Base-by-base conservation (phyloP, 1,140 invertebrate genomes). In the Ctenoplectra terminalis region DNA sequence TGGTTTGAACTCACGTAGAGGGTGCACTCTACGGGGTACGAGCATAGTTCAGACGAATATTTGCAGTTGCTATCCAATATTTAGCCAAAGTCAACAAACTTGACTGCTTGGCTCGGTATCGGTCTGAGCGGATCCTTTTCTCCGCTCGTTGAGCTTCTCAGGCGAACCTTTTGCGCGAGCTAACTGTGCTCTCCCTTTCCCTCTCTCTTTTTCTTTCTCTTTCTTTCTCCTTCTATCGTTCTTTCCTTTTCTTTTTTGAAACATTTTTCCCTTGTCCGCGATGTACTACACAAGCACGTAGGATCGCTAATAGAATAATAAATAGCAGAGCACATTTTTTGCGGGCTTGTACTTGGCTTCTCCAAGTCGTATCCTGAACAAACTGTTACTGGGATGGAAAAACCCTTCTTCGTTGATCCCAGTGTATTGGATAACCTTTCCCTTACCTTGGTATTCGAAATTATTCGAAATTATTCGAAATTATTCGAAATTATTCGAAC, bases 261-360 rank as follows among this genome's bases (percentile, higher is more conserved):
- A 70, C 54, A 64, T 76, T 73, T 76, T 85, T 69, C 79, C 70
- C n/a, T 78, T 77, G 66, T 79, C 60, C 52, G 63, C n/a, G n/a
- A n/a, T n/a, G n/a, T n/a, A 72, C 67, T 82, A 84, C 86, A 13
- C 37, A 85, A 75, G 37, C 75, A 80, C 74, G 82, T 86, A 76
- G 86, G 86, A 88, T 91, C 88, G 84, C 87, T 92, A 91, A 93
- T 92, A 91, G 90, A 92, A 93, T 92, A 93, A 92, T 92, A 92
- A 92, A 93, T 91, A 90, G 64, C 83, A 17, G 34, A 67, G 56
- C 72, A 74, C 72, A 82, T 86, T 90, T 90, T 88, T 90, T 87
- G 79, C 84, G 37, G 2, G 23, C 34, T 43, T 72, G 61, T 86
- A 77, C 73, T 86, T 80, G 79, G 52, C 82, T 66, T 75, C 66